These are phyloP conservation scores for Procavia capensis DNA, from an alignment of 2,113 vertebrate species.

Conservation along the genomic window DNA sequence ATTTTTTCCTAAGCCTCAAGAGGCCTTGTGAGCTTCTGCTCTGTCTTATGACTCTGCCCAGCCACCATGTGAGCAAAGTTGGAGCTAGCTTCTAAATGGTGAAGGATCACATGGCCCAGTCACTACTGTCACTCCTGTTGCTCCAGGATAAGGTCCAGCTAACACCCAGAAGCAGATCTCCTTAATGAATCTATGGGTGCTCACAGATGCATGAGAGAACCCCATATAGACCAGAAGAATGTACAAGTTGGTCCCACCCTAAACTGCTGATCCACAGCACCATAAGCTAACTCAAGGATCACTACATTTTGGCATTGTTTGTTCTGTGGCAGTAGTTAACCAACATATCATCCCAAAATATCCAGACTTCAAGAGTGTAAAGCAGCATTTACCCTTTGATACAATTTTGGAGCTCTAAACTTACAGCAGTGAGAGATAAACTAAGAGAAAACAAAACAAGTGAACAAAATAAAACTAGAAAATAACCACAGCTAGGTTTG, in stretches of 20 bases:
- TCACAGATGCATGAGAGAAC: background rate
- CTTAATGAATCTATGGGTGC: slow-evolving; percentile 4
- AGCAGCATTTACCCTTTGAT: background rate
- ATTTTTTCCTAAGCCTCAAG: background rate
- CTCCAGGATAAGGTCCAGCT: background rate
- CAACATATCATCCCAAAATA: background rate
- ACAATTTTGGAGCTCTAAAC: background rate
- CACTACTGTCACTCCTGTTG: background rate
- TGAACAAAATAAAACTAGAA: background rate
- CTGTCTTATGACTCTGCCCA: background rate
- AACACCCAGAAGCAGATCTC: background rate
- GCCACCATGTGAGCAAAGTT: background rate
- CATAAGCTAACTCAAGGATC: background rate
- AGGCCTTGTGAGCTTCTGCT: slow-evolving; percentile 14
- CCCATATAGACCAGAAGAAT: background rate
- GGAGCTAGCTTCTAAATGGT: background rate
- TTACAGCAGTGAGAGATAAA: background rate
- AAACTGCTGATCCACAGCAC: background rate
- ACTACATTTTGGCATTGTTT: background rate
- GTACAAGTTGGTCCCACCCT: background rate
- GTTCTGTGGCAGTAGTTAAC: background rate
- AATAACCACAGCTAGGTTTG: background rate
- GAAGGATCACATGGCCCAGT: background rate
- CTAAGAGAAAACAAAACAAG: background rate
- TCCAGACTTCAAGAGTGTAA: slow-evolving; percentile 24